A percentile compares a stretch with the other conserved stretches of the same genome.
Conservation (phyloP, 2,797 vertebrate genomes). For the Semotilus atromaculatus region DNA sequence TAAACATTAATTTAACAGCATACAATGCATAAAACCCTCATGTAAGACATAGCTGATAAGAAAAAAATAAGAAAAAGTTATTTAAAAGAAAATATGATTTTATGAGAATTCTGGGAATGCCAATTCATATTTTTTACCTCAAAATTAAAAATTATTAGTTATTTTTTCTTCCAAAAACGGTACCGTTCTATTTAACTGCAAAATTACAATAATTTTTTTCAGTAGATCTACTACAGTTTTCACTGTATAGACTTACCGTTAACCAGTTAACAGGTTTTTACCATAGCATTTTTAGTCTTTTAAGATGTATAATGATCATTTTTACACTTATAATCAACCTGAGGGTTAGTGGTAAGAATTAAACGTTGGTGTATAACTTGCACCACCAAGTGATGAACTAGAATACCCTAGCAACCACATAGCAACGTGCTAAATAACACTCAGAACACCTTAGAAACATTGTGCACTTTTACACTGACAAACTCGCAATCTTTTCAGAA, state of each 20-base stretch:
- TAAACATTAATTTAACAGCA: no score
- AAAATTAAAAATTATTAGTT: neutral
- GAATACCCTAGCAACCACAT: neutral
- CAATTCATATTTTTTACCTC: neutral
- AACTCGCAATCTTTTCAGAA: neutral
- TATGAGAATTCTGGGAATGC: neutral
- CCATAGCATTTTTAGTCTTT: neutral
- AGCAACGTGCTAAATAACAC: neutral
- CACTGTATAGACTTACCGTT: neutral
- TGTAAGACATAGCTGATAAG: no score
- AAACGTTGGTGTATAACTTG: neutral
- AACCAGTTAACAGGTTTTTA: neutral
- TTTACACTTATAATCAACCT: neutral
- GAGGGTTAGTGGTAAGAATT: neutral
- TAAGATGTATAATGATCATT: neutral
- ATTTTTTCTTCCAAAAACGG: neutral
- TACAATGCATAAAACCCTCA: no score
- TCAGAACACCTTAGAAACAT: neutral
- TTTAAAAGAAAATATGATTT: no score
- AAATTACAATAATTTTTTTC: neutral
- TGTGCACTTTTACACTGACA: neutral
- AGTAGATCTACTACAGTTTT: neutral
- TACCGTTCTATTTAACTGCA: neutral
- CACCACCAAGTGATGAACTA: neutral
- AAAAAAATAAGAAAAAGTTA: no score